Evolutionary conservation across 2,113 vertebrate species (phyloP), one percentile per base, ranked within the genome.

Genomic region (Menura novaehollandiae): DNA sequence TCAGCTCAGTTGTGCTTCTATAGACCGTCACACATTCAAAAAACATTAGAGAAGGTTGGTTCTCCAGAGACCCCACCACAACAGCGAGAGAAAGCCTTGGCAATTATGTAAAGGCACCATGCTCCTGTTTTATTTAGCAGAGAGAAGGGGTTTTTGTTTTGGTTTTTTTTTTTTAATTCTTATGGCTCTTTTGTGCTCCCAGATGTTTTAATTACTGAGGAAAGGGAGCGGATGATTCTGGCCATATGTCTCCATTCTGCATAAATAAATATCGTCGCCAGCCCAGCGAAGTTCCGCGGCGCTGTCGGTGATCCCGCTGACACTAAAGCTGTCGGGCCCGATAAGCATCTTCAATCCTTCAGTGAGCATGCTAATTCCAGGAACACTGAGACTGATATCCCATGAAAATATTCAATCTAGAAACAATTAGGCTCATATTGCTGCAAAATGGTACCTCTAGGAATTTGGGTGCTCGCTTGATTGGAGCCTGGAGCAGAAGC

Each of bases 201-300:
- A 99, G 99, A 99, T 99, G 99, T 99, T 99, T 99, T 99, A 99
- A 99, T 99, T 99, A 99, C 98, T 95, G 98, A 98, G 98, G 98
- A 99, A 99, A 99, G 98, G 97, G 98, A 99, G 98, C 98, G 96
- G 98, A 98, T 99, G 98, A 99, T 98, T 99, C 98, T 94, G 98
- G 98, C 99, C 99, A 99, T 99, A 99, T 99, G 99, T 98, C 98
- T 99, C 98, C 98, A 98, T 97, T 98, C 98, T 46, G 95, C 97
- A 97, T 91, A 98, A 97, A 98, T 98, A 97, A 98, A 98, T 98
- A 96, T 96, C 97, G 97, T 97, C 96, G 89, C 97, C 94, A 74
- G 98, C 98, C 97, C 96, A 96, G 93, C 86, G 88, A 77, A 97
- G 98, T 97, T 98, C 94, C 92, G 85, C 95, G 92, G 98, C 78